Evolutionary conservation across 2,113 vertebrate genomes (phyloP).

Genomic region (Vicugna pacos): DNA sequence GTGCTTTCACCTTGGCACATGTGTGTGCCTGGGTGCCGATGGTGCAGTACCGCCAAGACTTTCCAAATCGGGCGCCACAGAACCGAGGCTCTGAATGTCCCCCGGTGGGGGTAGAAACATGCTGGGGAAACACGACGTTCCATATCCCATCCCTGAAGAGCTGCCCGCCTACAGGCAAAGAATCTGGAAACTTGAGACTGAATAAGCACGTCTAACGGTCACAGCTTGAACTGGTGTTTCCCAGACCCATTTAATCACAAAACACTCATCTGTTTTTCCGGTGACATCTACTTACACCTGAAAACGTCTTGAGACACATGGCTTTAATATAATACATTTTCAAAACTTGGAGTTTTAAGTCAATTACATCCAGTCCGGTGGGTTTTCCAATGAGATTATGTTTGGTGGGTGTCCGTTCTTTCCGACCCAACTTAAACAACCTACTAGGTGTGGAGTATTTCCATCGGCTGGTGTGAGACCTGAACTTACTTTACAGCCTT

Average conservation of each 20-base stretch:
- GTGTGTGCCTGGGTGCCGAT: too few species aligned
- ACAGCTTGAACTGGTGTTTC: accelerated
- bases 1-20: neutral
- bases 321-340: neutral
- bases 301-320: too few species aligned
- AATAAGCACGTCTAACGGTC: accelerated
- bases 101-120: accelerated
- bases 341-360: neutral
- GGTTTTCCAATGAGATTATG: neutral
- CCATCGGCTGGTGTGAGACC: neutral
- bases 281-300: neutral
- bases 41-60: too few species aligned
- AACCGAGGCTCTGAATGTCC: too few species aligned
- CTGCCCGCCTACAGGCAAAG: accelerated
- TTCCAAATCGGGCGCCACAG: accelerated
- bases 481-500: neutral
- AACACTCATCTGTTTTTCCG: accelerated
- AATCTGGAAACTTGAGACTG: accelerated
- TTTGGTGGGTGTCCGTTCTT: neutral
- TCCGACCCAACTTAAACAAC: neutral
- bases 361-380: neutral
- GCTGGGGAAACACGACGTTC: accelerated
- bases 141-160: accelerated
- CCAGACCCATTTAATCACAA: too few species aligned
- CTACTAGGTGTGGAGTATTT: neutral